Evolutionary conservation across 2,797 vertebrate genomes (phyloP), one percentile per base, ranked within the genome.

Genomic region (Aulostomus chinensis): DNA sequence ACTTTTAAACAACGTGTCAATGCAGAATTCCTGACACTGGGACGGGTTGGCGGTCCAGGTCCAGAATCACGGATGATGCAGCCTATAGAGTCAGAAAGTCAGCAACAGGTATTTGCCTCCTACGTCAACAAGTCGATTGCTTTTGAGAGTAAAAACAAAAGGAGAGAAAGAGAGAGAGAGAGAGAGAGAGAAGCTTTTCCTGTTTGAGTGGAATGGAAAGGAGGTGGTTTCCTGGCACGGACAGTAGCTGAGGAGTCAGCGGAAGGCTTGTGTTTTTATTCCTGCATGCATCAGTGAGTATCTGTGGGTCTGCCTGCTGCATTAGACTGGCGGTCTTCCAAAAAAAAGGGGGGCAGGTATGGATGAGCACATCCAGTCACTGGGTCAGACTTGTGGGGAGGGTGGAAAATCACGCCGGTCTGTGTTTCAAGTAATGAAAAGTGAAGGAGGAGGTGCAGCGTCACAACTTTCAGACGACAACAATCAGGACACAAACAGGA

Each of bases 1-100:
- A 46, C 30, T 48, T 72, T 58, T 59, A 81, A 80, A 80, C 77
- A 67, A 32, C 3, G 2, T 11, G 65, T 62, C 71, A 46, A 4
- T 1, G 34, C 15, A 5, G 61, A 48, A 68, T 52, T 52, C 45
- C 59, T 60, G 17, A 64, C 49, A 29, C 25, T 22, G 39, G 55
- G 30, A 63, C 31, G 2, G 31, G 22, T 8, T 18, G 11, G 40
- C 40, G 31, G 0, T 65, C 31, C 58, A 29, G 14, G 37, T 29
- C 43, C 31, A 33, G 31, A 33, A 5, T 4, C 31, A 33, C 4
- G 31, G 31, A n/a, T n/a, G n/a, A n/a, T n/a, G n/a, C n/a, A n/a
- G n/a, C n/a, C n/a, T n/a, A n/a, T n/a, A n/a, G n/a, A n/a, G n/a
- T n/a, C n/a, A n/a, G n/a, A n/a, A n/a, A 32, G 25, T 1, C 18